Base-by-base conservation (phyloP, 2,888 invertebrate species). In the Caenorhabditis sinica region DNA sequence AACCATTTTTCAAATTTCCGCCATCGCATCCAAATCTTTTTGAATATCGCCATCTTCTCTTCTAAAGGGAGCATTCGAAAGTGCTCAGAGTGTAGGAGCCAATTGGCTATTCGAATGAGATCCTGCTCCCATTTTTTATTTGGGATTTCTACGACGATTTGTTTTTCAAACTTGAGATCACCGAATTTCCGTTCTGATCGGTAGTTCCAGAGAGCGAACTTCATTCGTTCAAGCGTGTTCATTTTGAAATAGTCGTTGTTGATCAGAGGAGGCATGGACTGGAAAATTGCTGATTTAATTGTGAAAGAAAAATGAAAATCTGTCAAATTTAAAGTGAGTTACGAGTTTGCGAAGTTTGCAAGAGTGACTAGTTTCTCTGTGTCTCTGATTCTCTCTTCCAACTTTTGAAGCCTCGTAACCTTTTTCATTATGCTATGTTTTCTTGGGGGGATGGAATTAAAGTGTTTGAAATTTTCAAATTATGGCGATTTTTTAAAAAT, bases 11-110 rank as follows among this genome's bases (percentile, higher is more conserved):
- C 83, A 25, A 83, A 83, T 30, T 83, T 83, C 43, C 83, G 20
- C 83, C 83, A 83, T 53, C 77, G 60, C 58, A 61, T 60, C 72
- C 77, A 83, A 15, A 83, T 74, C 53, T 79, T 83, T 20, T 77
- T 77, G 61, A 83, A 83, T 9, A 83, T 83, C 43, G 56, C 40
- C 83, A 83, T 83, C 43, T 87, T 87, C 28, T 87, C 85, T 28
- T 83, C 83, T 13, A 86, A 23, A 2, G 85, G 76, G 1, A 87
- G 40, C 23, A 61, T 28, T 40, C 74, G 68, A 60, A 86, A 87
- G 25, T 86, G 77, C 15, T 77, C 71, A 9, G 85, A 85, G 60
- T 86, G 85, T 51, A 82, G 49, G 2, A 86, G 58, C 85, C 85
- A 86, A 53, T 74, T 81, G 17, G 85, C 86, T 20, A 86, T 79